These are phyloP conservation scores for Clamator glandarius DNA, from an alignment of 2,797 vertebrate species.

Conservation along the genomic window DNA sequence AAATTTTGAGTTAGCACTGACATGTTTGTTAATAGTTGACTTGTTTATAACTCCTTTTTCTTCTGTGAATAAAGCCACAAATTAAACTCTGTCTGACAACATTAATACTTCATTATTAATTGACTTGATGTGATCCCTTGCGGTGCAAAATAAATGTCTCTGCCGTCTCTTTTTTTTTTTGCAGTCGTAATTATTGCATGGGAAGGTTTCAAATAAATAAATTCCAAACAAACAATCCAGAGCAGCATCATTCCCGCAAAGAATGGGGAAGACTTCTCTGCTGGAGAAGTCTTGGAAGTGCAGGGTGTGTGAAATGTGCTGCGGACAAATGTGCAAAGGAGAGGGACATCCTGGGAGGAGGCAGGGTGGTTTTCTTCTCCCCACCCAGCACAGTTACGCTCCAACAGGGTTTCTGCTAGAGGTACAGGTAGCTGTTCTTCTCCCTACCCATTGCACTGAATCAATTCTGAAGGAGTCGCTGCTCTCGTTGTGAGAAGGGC, in stretches of 20 bases:
- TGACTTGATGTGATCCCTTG: not conserved
- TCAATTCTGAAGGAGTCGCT: rapidly evolving
- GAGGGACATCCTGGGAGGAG: not conserved
- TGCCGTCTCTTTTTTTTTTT: not conserved
- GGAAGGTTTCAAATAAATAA: not conserved
- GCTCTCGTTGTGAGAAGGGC: not conserved
- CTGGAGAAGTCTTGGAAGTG: not conserved
- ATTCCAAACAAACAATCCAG: not conserved
- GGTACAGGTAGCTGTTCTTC: rapidly evolving
- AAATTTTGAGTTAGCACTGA: too few species aligned
- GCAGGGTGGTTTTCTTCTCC: not conserved
- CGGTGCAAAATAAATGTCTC: not conserved
- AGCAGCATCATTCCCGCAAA: not conserved
- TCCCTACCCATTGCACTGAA: rapidly evolving
- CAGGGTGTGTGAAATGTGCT: not conserved
- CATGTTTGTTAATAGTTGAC: not conserved
- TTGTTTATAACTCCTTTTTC: not conserved
- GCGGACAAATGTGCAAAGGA: not conserved
- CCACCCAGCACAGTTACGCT: rapidly evolving
- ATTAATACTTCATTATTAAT: not conserved
- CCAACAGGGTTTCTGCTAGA: not conserved
- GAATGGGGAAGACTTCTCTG: not conserved
- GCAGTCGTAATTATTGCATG: not conserved
- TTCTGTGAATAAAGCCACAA: not conserved
- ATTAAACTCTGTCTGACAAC: not conserved